A percentile compares a stretch with the other conserved stretches of the same genome.
These are phyloP conservation scores for Naja naja DNA, from an alignment of 2,113 vertebrate genomes.

Conservation along the genomic window DNA sequence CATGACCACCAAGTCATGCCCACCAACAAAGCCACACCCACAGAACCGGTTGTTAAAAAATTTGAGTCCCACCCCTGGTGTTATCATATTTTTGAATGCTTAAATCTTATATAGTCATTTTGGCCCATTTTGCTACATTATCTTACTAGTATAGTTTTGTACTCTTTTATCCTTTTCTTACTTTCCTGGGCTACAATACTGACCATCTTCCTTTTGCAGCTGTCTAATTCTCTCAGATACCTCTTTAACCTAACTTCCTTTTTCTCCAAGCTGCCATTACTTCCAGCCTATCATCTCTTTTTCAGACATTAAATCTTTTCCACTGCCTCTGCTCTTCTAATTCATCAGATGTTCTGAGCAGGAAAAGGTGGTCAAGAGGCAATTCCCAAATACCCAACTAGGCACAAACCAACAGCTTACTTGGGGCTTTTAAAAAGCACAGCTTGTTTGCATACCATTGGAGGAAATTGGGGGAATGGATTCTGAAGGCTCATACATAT, in stretches of 20 bases:
- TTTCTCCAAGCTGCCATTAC: neutral
- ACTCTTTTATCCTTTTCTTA: neutral
- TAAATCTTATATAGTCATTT: neutral
- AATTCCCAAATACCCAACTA: neutral
- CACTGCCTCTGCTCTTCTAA: neutral
- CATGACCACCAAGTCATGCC: too few relatives aligned
- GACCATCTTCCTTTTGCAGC: neutral
- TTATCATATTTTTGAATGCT: neutral
- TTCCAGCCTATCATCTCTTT: slow-evolving; percentile 13
- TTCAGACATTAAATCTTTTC: neutral
- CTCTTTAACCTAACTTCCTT: neutral
- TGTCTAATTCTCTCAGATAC: neutral
- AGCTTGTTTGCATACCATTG: neutral
- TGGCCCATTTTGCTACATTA: neutral
- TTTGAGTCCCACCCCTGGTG: too few relatives aligned
- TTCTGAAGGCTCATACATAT: slow-evolving; percentile 2
- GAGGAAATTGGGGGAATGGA: neutral
- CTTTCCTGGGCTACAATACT: neutral
- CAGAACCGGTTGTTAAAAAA: too few relatives aligned
- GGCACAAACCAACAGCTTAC: neutral
- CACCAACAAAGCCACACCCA: too few relatives aligned
- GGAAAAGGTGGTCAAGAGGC: neutral
- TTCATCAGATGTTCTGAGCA: rapidly evolving
- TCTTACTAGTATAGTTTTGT: neutral
- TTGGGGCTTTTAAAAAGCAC: neutral